phyloP scores from a whole-genome alignment of 53 echinoderm and acorn worm genomes.

The Apostichopus leukothele region DNA sequence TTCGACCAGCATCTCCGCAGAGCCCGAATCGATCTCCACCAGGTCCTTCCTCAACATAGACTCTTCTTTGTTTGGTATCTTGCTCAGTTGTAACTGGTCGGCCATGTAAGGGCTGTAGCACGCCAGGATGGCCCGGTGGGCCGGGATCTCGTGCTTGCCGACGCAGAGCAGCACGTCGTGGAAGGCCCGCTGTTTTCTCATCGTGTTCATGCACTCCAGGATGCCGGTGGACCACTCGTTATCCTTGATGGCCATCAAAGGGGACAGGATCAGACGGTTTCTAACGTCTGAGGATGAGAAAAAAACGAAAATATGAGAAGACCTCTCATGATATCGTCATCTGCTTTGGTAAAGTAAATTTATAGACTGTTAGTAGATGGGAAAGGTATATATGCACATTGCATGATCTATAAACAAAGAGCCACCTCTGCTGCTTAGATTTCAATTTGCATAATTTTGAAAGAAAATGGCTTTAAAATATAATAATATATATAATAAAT shows the following conservation, averaged over 20 bases:
- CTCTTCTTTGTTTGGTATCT: slow-evolving; percentile 44
- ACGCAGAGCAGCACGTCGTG: slow-evolving; percentile 75
- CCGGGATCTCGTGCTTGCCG: slow-evolving; percentile 85
- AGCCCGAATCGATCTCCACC: slow-evolving; percentile 61
- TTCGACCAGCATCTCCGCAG: slow-evolving; percentile 89
- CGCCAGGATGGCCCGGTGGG: slow-evolving; percentile 90
- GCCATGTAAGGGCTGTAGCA: slow-evolving; percentile 86
- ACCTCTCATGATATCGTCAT: too few species aligned
- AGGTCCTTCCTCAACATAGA: slow-evolving; percentile 57
- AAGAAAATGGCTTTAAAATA: too few species aligned
- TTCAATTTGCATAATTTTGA: too few species aligned
- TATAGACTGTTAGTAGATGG: too few species aligned
- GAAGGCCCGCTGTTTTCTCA: slow-evolving; percentile 89
- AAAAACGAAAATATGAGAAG: too few species aligned
- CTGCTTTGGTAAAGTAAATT: too few species aligned
- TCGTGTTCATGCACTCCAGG: slow-evolving; percentile 82
- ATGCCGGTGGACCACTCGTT: slow-evolving; percentile 65
- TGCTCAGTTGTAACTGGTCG: slow-evolving; percentile 56
- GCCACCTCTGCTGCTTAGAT: too few species aligned
- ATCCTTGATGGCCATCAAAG: slow-evolving; percentile 5
- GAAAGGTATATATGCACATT: too few species aligned
- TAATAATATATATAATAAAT: too few species aligned
- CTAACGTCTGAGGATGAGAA: background rate
- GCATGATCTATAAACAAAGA: too few species aligned
- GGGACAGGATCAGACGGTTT: slow-evolving; percentile 18